A percentile compares a stretch with the other conserved stretches of the same genome.
Conservation (phyloP, 1,140 invertebrate genomes). For the Calycopis cecrops region DNA sequence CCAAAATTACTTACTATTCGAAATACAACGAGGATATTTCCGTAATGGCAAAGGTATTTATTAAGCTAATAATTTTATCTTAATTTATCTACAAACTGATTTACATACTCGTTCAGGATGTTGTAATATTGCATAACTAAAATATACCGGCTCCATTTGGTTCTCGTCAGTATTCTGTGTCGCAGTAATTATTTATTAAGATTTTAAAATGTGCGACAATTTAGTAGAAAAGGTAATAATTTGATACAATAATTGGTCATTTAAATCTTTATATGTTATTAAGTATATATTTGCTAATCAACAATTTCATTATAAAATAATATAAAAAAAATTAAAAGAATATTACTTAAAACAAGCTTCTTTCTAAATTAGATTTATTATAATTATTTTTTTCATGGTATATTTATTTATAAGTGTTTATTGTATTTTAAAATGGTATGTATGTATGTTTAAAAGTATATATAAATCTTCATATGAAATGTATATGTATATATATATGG, state of each 20-base stretch:
- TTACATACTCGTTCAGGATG: slow-evolving; percentile 43
- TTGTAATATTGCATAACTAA: slow-evolving; percentile 1
- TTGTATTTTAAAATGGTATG: too few species aligned
- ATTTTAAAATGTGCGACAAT: slow-evolving; percentile 34
- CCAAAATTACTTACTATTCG: slow-evolving; percentile 67
- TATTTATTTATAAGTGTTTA: too few species aligned
- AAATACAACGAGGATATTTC: slow-evolving; percentile 64
- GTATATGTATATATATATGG: too few species aligned
- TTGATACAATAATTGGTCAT: neutral
- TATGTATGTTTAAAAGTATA: too few species aligned
- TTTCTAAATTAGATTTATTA: too few species aligned
- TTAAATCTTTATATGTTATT: too few species aligned
- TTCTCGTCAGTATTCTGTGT: neutral
- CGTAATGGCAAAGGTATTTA: slow-evolving; percentile 65
- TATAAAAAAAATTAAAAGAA: too few species aligned
- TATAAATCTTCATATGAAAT: too few species aligned
- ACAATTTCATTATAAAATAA: too few species aligned
- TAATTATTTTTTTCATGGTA: too few species aligned
- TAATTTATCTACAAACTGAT: slow-evolving; percentile 20
- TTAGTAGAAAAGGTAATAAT: slow-evolving; percentile 33
- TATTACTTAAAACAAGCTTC: too few species aligned
- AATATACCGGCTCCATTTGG: slow-evolving; percentile 3
- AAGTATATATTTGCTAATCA: too few species aligned
- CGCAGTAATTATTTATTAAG: slow-evolving; percentile 1
- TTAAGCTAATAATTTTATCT: slow-evolving; percentile 9